Conservation (phyloP, 2,113 vertebrate species). For the Eulemur macaco region DNA sequence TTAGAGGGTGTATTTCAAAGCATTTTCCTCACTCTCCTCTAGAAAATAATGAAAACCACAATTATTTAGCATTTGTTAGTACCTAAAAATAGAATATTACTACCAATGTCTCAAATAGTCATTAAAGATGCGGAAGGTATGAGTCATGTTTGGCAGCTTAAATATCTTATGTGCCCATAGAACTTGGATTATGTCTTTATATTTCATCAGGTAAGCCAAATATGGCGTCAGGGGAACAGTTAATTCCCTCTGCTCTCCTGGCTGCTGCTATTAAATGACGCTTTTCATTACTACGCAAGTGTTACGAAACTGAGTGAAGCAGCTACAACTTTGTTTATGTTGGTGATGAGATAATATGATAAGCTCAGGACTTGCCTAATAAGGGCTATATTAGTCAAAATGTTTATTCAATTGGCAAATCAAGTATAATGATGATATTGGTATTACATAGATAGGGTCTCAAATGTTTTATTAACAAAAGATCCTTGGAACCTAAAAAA, state of each 20-base stretch:
- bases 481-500: background rate
- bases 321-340: conserved; percentile 51
- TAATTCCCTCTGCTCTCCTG: conserved; percentile 62
- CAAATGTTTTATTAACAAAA: background rate
- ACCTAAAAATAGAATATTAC: conserved; percentile 51
- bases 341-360: conserved; percentile 2
- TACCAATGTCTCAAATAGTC: background rate
- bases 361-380: background rate
- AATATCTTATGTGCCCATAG: conserved; percentile 30
- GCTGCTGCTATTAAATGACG: conserved; percentile 53
- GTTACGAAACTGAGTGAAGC: background rate
- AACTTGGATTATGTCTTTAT: conserved; percentile 39
- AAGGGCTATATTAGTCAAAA: background rate
- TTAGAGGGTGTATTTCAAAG: background rate
- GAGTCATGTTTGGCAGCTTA: conserved; percentile 42
- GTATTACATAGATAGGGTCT: background rate
- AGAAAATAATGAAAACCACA: conserved; percentile 38
- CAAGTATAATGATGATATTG: background rate
- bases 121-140: conserved; percentile 43
- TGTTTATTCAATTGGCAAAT: background rate
- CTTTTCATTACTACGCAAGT: conserved; percentile 56
- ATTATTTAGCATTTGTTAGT: background rate
- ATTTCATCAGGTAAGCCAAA: conserved; percentile 61
- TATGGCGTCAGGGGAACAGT: conserved; percentile 57
- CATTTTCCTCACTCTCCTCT: background rate